phyloP scores from a whole-genome alignment of 2,113 vertebrate species.

The Melierax canorus region DNA sequence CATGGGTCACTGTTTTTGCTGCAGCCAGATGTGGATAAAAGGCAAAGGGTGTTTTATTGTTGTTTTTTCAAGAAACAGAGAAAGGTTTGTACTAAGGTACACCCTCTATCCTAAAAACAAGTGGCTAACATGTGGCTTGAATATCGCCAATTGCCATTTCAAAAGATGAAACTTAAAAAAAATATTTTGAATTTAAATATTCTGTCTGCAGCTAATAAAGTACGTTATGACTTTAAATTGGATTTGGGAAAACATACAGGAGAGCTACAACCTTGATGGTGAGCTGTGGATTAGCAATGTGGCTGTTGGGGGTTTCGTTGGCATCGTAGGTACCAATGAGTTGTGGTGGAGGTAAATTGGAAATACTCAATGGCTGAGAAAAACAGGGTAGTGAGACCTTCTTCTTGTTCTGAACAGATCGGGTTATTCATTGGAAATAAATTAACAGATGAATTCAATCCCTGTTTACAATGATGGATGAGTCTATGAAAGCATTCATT shows the following conservation, averaged over 20 bases:
- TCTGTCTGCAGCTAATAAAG: conserved; percentile 76
- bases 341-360: background rate
- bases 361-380: background rate
- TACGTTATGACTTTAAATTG: conserved; percentile 55
- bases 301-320: background rate
- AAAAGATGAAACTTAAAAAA: conserved; percentile 66
- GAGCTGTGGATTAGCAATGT: conserved; percentile 25
- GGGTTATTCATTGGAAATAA: background rate
- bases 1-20: conserved; percentile 81
- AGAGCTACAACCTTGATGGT: conserved; percentile 36
- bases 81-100: conserved; percentile 74
- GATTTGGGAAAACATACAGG: conserved; percentile 66
- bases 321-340: background rate
- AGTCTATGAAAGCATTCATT: conserved; percentile 9
- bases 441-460: background rate
- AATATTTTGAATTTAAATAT: conserved; percentile 74
- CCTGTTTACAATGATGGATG: conserved; percentile 8
- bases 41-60: conserved; percentile 84
- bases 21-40: conserved; percentile 88
- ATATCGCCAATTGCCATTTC: conserved; percentile 68
- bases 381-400: background rate
- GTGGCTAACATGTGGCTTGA: conserved; percentile 73
- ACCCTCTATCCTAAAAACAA: conserved; percentile 64
- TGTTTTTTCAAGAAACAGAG: conserved; percentile 83
- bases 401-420: background rate